These are phyloP conservation scores for Trachelipus rathkii DNA, from an alignment of 1,140 invertebrate species.

Conservation along the genomic window DNA sequence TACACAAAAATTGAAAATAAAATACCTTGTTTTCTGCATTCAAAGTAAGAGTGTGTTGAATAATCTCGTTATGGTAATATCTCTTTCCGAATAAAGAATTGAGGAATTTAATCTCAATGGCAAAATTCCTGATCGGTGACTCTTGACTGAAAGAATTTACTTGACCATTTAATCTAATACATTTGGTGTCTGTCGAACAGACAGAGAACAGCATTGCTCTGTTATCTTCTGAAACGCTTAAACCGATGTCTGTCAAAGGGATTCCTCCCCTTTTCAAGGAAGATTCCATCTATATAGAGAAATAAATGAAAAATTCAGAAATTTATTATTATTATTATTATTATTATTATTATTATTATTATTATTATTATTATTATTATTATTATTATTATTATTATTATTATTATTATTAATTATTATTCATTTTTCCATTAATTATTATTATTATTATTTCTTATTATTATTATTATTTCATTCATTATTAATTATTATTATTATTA, in stretches of 20 bases:
- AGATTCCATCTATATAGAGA: background rate
- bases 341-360: no score
- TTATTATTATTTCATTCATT: no score
- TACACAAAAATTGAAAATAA: background rate
- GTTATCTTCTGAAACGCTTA: background rate
- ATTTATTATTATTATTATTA: no score
- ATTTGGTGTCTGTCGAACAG: background rate
- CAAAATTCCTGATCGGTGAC: background rate
- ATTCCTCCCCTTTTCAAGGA: background rate
- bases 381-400: no score
- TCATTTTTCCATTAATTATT: no score
- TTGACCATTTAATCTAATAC: background rate
- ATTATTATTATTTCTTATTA: no score
- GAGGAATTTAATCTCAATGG: background rate
- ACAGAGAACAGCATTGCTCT: background rate
- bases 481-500: no score
- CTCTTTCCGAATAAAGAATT: background rate
- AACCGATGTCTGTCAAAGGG: background rate
- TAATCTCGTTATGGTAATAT: background rate
- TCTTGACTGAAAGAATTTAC: background rate
- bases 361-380: no score
- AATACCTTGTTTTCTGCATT: background rate
- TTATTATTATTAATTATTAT: no score
- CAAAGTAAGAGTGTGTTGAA: background rate
- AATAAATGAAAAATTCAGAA: no score